Percentiles rank a stretch among this genome's conserved stretches.
These are phyloP conservation scores for Eulemur rubriventer DNA, from an alignment of 2,797 vertebrate genomes.

Conservation along the genomic window DNA sequence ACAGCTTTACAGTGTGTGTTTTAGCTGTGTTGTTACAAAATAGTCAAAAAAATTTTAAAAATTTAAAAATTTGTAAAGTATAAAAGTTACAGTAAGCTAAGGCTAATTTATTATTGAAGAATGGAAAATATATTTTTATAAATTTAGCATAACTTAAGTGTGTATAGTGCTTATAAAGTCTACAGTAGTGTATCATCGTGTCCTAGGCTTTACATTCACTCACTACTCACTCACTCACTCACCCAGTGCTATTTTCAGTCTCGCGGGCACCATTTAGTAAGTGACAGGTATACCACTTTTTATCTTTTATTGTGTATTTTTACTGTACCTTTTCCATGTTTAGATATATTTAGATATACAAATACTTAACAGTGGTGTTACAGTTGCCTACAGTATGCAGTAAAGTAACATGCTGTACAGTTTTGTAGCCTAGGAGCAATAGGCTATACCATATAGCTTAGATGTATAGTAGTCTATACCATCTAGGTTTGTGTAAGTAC, in stretches of 20 bases:
- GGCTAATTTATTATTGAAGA: background rate
- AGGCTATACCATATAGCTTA: background rate
- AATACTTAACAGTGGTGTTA: background rate
- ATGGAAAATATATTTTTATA: background rate
- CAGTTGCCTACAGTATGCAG: background rate
- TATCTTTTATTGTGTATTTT: background rate
- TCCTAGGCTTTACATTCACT: background rate
- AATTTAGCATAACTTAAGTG: background rate
- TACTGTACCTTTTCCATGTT: background rate
- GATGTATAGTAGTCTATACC: background rate
- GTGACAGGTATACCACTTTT: background rate
- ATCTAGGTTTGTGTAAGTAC: background rate
- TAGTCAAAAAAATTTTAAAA: background rate
- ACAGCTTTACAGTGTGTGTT: background rate
- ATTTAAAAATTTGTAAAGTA: background rate
- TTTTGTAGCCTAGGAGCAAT: background rate
- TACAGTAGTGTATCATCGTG: background rate
- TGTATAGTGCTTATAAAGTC: background rate
- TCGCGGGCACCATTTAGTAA: background rate
- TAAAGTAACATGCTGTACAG: background rate
- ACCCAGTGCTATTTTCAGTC: background rate
- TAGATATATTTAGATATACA: background rate
- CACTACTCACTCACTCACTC: background rate
- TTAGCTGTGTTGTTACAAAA: background rate
- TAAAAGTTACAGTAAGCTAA: background rate